phyloP scores from a whole-genome alignment of 2,113 vertebrate species.

The Aphelocoma coerulescens region DNA sequence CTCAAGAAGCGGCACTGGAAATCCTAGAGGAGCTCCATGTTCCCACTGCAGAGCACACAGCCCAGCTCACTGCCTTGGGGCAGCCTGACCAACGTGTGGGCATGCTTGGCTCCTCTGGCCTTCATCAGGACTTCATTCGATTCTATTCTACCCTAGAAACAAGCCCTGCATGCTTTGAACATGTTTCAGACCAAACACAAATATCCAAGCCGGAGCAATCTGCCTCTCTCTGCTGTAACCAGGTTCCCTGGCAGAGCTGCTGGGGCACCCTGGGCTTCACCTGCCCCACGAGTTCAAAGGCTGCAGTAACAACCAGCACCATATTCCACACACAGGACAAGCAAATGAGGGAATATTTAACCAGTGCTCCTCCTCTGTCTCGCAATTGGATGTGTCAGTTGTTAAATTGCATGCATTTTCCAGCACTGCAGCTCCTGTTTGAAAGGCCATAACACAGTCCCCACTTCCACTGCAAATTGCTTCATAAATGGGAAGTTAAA shows the following conservation, averaged over 20 bases:
- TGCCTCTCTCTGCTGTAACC: constrained; percentile 20
- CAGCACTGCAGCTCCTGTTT: constrained; percentile 48
- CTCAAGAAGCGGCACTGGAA: neutral
- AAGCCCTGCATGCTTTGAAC: neutral
- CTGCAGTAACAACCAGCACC: constrained; percentile 1
- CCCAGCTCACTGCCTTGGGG: neutral
- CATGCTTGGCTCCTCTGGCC: neutral
- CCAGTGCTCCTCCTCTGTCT: constrained; percentile 1
- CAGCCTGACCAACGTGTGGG: fast-evolving
- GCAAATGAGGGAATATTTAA: constrained; percentile 57
- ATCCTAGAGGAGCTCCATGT: fast-evolving
- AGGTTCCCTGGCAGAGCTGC: neutral
- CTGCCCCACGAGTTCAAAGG: constrained; percentile 9
- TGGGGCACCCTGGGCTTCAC: neutral
- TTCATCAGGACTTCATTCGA: neutral
- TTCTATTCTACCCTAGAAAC: neutral
- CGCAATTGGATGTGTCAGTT: constrained; percentile 73
- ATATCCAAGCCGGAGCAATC: constrained; percentile 16
- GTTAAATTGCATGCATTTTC: constrained; percentile 72
- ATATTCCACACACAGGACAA: neutral
- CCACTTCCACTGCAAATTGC: constrained; percentile 46
- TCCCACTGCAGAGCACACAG: neutral
- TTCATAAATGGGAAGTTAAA: constrained; percentile 54
- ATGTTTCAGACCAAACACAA: neutral
- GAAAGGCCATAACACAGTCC: neutral